These are phyloP conservation scores for Microtus obscurus DNA, from an alignment of 2,797 vertebrate species.

Conservation along the genomic window DNA sequence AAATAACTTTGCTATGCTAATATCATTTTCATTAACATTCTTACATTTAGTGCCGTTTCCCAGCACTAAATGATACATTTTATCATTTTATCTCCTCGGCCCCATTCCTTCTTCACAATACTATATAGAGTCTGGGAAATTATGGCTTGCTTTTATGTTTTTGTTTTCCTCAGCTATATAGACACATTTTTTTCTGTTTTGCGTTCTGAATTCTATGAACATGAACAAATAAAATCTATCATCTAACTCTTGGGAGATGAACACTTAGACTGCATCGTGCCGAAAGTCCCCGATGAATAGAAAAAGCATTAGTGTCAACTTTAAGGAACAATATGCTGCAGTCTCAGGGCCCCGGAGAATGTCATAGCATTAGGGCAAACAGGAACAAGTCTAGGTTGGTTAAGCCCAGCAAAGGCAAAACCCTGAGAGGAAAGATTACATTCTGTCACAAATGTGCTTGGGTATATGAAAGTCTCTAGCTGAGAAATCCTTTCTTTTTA, in stretches of 20 bases:
- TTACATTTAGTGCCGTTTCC: conserved; percentile 3
- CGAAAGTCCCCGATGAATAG: not conserved
- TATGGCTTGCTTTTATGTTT: not conserved
- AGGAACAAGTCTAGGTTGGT: not conserved
- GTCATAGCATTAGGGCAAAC: not conserved
- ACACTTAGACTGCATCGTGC: conserved; percentile 10
- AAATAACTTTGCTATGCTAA: conserved; percentile 38
- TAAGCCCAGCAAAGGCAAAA: not conserved
- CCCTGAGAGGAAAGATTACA: not conserved
- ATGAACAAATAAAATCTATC: conserved; percentile 26
- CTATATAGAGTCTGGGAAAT: not conserved
- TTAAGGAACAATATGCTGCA: not conserved
- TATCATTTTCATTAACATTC: conserved; percentile 16
- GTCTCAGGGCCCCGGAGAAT: not conserved
- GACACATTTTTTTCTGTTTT: not conserved
- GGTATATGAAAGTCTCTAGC: not conserved
- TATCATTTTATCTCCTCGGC: not conserved
- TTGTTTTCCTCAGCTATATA: not conserved
- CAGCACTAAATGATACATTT: not conserved
- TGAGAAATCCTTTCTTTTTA: conserved; percentile 46
- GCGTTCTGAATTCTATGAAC: not conserved
- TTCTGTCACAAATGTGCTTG: not conserved
- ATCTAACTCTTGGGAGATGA: conserved; percentile 17
- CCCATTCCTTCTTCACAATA: not conserved
- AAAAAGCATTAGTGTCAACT: conserved; percentile 4